phyloP scores from a whole-genome alignment of 2,113 vertebrate genomes.

The Columba livia region DNA sequence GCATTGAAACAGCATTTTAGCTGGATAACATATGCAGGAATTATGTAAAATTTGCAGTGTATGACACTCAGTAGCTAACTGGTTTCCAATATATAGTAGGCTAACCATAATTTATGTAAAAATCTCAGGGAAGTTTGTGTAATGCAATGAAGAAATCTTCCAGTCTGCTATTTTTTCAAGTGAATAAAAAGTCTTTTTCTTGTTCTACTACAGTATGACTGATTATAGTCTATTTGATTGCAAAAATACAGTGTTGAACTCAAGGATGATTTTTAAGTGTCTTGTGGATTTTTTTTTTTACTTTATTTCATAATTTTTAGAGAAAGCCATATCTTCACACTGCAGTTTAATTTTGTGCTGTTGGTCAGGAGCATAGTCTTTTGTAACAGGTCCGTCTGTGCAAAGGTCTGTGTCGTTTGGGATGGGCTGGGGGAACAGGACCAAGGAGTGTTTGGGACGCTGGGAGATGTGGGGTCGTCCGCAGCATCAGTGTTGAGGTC shows the following conservation, averaged over 20 bases:
- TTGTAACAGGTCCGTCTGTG: not conserved
- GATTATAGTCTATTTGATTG: constrained; percentile 37
- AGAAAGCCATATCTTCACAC: not conserved
- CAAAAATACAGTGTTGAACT: constrained; percentile 15
- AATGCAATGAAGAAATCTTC: constrained; percentile 72
- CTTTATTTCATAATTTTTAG: not conserved
- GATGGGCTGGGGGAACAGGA: not conserved
- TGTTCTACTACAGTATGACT: constrained; percentile 41
- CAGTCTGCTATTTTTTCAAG: constrained; percentile 56
- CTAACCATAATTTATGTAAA: constrained; percentile 62
- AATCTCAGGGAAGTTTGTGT: constrained; percentile 66
- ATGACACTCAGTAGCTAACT: constrained; percentile 30
- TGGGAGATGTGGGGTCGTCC: not conserved
- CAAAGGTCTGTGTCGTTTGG: not conserved
- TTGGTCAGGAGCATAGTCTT: not conserved
- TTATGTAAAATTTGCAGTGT: constrained; percentile 27
- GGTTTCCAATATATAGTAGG: constrained; percentile 45
- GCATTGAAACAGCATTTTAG: constrained; percentile 52
- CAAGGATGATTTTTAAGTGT: constrained; percentile 23
- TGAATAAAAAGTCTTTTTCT: constrained; percentile 53
- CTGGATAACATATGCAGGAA: constrained; percentile 37
- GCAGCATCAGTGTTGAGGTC: not conserved
- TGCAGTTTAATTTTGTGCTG: not conserved
- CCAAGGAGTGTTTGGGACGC: not conserved
- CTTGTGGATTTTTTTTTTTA: constrained; percentile 6